Percentiles rank a stretch among this genome's conserved stretches.
Conservation (phyloP, 2,888 invertebrate genomes). For the Cheilosia vulpina region DNA sequence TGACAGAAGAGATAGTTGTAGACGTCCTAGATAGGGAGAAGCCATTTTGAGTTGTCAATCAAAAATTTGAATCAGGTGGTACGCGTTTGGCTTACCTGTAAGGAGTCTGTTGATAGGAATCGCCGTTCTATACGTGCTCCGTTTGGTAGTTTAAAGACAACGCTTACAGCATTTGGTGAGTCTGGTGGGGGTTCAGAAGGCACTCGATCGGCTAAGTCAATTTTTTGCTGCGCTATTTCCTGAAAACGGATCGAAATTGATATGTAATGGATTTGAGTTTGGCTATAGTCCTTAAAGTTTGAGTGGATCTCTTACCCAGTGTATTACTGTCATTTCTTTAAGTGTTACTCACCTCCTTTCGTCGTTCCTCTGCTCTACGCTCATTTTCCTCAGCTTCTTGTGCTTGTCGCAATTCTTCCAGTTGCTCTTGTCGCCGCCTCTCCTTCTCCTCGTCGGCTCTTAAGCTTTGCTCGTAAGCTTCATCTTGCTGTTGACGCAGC, state of each 20-base stretch:
- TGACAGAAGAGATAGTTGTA: slow-evolving; percentile 98
- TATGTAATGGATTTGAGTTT: neutral
- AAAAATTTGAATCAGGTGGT: neutral
- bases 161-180: slow-evolving; percentile 89
- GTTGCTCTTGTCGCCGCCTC: slow-evolving; percentile 87
- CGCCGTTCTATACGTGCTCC: slow-evolving; percentile 94
- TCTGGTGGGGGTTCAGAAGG: slow-evolving; percentile 91
- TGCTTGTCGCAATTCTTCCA: slow-evolving; percentile 84
- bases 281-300: too few species aligned
- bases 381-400: slow-evolving; percentile 84
- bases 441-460: slow-evolving; percentile 98
- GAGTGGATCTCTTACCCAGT: too few species aligned
- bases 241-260: slow-evolving; percentile 77
- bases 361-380: slow-evolving; percentile 85
- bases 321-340: neutral
- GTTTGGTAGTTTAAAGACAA: slow-evolving; percentile 95
- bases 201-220: slow-evolving; percentile 87
- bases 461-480: slow-evolving; percentile 95
- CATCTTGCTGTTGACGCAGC: slow-evolving; percentile 95
- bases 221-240: slow-evolving; percentile 88
- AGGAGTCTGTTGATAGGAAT: slow-evolving; percentile 91
- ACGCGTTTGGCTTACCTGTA: slow-evolving; percentile 87
- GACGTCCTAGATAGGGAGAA: slow-evolving; percentile 88
- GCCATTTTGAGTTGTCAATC: neutral
- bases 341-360: slow-evolving; percentile 80